Conservation (phyloP, 2,797 vertebrate species). For the Merluccius polli region DNA sequence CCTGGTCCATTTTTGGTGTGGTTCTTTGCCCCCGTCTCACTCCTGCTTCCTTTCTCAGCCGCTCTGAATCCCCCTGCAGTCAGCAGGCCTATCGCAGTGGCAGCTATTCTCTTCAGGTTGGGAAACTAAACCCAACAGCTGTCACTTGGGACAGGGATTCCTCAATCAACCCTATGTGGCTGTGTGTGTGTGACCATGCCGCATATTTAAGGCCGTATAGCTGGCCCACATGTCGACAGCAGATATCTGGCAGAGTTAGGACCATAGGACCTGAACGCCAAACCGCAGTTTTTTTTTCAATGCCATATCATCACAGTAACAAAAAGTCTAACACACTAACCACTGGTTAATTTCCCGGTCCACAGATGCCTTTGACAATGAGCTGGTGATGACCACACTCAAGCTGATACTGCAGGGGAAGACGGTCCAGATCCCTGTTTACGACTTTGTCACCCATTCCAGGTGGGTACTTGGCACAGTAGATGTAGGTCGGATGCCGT, state of each 20-base stretch:
- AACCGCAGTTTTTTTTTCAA: not conserved
- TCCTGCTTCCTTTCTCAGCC: constrained; percentile 45
- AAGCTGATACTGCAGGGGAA: constrained; percentile 85
- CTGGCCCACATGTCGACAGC: not conserved
- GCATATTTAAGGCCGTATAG: not conserved
- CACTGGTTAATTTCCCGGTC: not conserved
- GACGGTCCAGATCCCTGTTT: constrained; percentile 93
- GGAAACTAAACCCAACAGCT: constrained; percentile 49
- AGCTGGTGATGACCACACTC: constrained; percentile 89
- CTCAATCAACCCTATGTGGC: constrained; percentile 36
- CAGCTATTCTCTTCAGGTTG: constrained; percentile 49
- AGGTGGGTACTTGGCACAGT: constrained; percentile 70
- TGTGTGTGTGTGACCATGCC: not conserved
- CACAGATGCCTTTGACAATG: constrained; percentile 97
- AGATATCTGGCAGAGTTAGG: not conserved
- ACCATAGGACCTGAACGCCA: not conserved
- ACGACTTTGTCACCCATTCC: constrained; percentile 96
- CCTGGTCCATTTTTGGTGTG: constrained; percentile 51
- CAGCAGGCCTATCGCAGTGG: constrained; percentile 49
- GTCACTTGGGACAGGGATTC: constrained; percentile 39
- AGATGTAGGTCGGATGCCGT: too few relatives aligned
- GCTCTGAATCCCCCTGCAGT: constrained; percentile 38
- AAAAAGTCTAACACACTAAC: not conserved
- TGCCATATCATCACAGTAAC: not conserved
- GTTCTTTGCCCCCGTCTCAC: constrained; percentile 19